These are phyloP conservation scores for Pilophorus perplexus DNA, from an alignment of 2,888 invertebrate species.

Conservation along the genomic window DNA sequence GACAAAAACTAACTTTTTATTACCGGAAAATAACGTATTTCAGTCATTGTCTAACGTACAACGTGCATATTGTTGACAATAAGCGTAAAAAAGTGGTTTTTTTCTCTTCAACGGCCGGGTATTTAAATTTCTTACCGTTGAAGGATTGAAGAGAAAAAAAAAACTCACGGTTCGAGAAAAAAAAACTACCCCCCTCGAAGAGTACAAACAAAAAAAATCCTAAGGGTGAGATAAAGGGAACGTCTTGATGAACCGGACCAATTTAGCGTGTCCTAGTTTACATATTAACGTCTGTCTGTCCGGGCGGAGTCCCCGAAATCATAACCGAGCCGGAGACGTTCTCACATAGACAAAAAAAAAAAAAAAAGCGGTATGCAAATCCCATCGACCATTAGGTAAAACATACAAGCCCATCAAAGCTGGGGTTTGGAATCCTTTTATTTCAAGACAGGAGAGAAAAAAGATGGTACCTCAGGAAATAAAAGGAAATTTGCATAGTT, in stretches of 20 bases:
- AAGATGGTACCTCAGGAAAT: constrained; percentile 13
- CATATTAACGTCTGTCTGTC: constrained; percentile 42
- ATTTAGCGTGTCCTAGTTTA: constrained; percentile 44
- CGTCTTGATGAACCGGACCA: constrained; percentile 33
- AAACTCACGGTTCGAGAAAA: background rate
- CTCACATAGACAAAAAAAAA: constrained; percentile 27
- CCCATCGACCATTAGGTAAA: constrained; percentile 47
- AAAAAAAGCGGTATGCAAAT: constrained; percentile 26
- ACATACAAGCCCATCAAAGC: constrained; percentile 45
- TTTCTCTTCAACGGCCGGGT: no score
- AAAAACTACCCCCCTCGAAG: background rate
- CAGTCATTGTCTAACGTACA: no score
- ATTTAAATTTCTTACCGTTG: constrained; percentile 33
- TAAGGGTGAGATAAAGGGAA: constrained; percentile 50
- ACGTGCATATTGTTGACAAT: no score
- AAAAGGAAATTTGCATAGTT: constrained; percentile 49
- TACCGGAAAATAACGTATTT: no score
- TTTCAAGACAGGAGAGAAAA: constrained; percentile 20
- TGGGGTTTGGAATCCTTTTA: background rate
- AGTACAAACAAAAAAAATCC: constrained; percentile 59
- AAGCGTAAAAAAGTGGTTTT: no score
- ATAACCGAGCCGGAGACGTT: constrained; percentile 20
- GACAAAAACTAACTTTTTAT: no score
- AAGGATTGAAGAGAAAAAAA: constrained; percentile 26
- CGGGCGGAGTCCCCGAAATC: no score